Evolutionary conservation across 2,888 invertebrate species (phyloP).

Genomic region (Spisula subtruncata): DNA sequence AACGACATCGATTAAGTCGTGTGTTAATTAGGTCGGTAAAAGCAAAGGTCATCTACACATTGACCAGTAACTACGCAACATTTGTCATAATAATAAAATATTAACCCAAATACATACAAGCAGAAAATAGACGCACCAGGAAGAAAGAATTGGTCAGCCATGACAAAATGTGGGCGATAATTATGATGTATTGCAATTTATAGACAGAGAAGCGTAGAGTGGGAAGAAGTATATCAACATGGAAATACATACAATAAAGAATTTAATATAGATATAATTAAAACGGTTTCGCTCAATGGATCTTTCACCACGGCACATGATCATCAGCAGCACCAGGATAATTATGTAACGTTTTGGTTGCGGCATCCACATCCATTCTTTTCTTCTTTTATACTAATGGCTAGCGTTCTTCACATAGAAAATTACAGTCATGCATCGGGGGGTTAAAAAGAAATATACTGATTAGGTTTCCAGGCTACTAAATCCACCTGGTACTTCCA

Average conservation of each 20-base stretch:
- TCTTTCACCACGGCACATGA: neutral
- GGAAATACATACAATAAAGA: neutral
- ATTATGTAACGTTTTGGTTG: too few species aligned
- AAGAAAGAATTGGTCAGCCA: neutral
- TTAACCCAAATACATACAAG: neutral
- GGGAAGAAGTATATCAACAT: neutral
- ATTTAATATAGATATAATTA: neutral
- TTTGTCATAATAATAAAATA: neutral
- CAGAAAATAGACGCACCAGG: neutral
- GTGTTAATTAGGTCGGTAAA: conserved; percentile 5
- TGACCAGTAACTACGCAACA: neutral
- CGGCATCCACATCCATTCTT: too few species aligned
- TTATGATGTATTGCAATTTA: neutral
- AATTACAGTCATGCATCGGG: too few species aligned
- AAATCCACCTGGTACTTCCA: too few species aligned
- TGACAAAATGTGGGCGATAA: neutral
- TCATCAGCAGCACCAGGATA: too few species aligned
- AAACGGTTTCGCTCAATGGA: neutral
- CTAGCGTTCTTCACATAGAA: too few species aligned
- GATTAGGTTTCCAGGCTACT: too few species aligned
- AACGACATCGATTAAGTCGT: conserved; percentile 23
- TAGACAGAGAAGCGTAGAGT: neutral
- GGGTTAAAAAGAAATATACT: too few species aligned
- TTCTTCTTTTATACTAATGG: too few species aligned
- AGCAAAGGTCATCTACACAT: neutral